Evolutionary conservation across 2,113 vertebrate species (phyloP), one percentile per base, ranked within the genome.

Genomic region (Menidia beryllina): DNA sequence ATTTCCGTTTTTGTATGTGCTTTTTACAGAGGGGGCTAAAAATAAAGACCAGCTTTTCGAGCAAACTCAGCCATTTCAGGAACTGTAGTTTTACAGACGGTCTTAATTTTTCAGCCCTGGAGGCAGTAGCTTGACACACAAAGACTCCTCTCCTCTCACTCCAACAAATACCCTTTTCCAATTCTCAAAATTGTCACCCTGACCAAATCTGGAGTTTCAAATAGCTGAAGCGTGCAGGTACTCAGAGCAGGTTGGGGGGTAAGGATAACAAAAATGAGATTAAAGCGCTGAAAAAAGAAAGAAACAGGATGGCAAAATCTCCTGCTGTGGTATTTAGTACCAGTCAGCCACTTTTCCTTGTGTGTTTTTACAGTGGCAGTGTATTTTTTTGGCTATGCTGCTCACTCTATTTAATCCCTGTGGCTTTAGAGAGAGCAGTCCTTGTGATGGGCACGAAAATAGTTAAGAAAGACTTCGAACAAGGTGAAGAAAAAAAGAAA

Each of bases 241-340:
- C 38, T 60, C 54, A 67, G 50, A 66, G 52, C 64, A 58, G 55
- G 39, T 69, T 47, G 30, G 7, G 21, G 13, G 34, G 75, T 83
- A 72, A 84, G n/a, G n/a, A n/a, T 66, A 48, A 77, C 82, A 87
- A 74, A 86, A 81, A 82, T 68, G 41, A 78, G 75, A 77, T 64
- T 77, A 84, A 74, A 85, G 59, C 53, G 56, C 0, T 0, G 38
- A 34, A 38, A 69, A n/a, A 56, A 59, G 34, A 75, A 69, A 76
- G 2, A 34, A 21, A 72, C 47, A 48, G 53, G 65, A 21, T 1
- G 52, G 62, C 13, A 69, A 76, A 78, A 78, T 60, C 67, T 72
- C 54, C 78, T 77, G 65, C 70, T 12, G 38, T 50, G 49, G 58
- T 75, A 61, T 71, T 65, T 24, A 53, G 25, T 43, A 36, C 48